These are phyloP conservation scores for Actinia tenebrosa DNA, from an alignment of 64 coral and sea anemone species.

Conservation along the genomic window DNA sequence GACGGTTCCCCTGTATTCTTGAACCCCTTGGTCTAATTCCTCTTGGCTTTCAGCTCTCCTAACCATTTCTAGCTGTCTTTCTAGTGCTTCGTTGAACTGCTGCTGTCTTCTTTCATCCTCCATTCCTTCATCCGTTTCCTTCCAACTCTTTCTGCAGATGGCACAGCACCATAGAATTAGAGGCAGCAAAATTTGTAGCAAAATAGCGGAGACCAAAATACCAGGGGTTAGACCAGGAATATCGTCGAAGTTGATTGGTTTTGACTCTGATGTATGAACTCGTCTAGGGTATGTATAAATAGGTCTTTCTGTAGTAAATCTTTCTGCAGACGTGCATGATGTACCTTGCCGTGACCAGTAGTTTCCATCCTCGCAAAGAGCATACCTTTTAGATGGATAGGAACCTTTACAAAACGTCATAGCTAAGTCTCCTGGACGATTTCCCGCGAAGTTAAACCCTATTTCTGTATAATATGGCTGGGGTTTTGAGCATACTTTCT, in stretches of 20 bases:
- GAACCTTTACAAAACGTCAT: slow-evolving; percentile 35
- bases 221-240: slow-evolving; percentile 34
- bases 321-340: neutral
- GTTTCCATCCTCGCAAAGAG: slow-evolving; percentile 12
- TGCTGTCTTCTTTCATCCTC: slow-evolving; percentile 34
- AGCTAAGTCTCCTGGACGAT: slow-evolving; percentile 25
- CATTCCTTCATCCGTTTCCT: slow-evolving; percentile 18
- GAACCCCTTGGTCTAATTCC: slow-evolving; percentile 47
- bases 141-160: slow-evolving; percentile 34
- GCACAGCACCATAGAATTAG: slow-evolving; percentile 33
- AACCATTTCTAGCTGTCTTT: slow-evolving; percentile 39
- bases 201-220: slow-evolving; percentile 27
- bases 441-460: neutral
- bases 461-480: neutral
- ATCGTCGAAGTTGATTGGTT: slow-evolving; percentile 59
- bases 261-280: neutral
- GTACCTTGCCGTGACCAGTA: neutral
- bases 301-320: neutral
- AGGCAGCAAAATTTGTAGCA: slow-evolving; percentile 53
- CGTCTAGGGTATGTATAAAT: neutral
- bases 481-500: slow-evolving; percentile 17
- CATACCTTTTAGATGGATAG: slow-evolving; percentile 34
- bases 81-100: slow-evolving; percentile 38
- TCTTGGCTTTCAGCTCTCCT: slow-evolving; percentile 45
- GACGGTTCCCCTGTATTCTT: slow-evolving; percentile 45